Evolutionary conservation across 1,140 invertebrate species (phyloP).

Genomic region (Drosophila melanogaster): Release_6_plus_ISO1_MT NT_033777.3:27187501-27188000

Average conservation of each 20-base stretch:
- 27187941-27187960: conserved; percentile 4
- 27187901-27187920: conserved; percentile 3
- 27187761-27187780: conserved; percentile 92
- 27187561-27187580: conserved; percentile 5
- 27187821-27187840: conserved; percentile 96
- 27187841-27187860: conserved; percentile 94
- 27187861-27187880: conserved; percentile 87
- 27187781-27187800: conserved; percentile 94
- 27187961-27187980: conserved; percentile 36
- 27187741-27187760: conserved; percentile 95
- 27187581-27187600: conserved; percentile 76
- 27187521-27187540: conserved; percentile 39
- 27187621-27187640: background rate
- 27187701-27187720: conserved; percentile 92
- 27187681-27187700: conserved; percentile 96
- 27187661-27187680: conserved; percentile 9
- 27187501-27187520: conserved; percentile 33
- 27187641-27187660: background rate
- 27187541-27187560: conserved; percentile 16
- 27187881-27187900: conserved; percentile 23
- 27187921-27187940: background rate
- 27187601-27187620: conserved; percentile 13
- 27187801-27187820: conserved; percentile 85
- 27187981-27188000: background rate
- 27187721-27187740: conserved; percentile 91